Base-by-base conservation (phyloP, 2,797 vertebrate genomes). In the Bovichtus diacanthus region DNA sequence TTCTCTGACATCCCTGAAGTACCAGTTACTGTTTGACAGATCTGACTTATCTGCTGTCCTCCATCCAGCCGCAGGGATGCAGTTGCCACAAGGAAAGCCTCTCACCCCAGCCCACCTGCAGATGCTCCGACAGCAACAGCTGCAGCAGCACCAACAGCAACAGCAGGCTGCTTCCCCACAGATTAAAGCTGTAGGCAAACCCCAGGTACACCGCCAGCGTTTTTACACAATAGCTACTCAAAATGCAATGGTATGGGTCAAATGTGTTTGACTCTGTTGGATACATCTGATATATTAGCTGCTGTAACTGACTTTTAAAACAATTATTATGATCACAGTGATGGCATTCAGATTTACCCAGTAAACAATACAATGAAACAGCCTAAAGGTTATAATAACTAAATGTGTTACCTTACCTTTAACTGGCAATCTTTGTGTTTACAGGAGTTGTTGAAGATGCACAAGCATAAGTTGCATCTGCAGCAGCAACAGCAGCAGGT, bases 401-500 rank as follows among this genome's bases (percentile, higher is more conserved):
- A 13, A 11, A 11, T 34, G 16, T 76, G 7, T 19, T 18, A n/a
- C 11, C 6, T 25, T 13, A 6, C 36, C 21, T 21, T 53, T 9
- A 21, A 38, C 5, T 72, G 4, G 1, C 62, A 3, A 44, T 72
- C 2, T 49, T 3, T 84, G 11, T 82, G 11, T 80, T 73, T 23
- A 0, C 86, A 97, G 96, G 97, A 97, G 44, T 91, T 98, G 85
- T 77, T 99, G 34, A 98, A 99, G 87, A 89, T 97, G 86, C 97
- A 97, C 81, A 99, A 98, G 81, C 97, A 97, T 81, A 99, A 99
- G 74, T 76, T 98, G 88, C 97, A 97, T 92, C 93, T 96, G 25
- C 97, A 96, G 80, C 93, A 93, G 43, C 95, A 97, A 83, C 96
- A 97, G 60, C 43, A 95, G 58, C 96, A 95, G 80, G 74, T 11